Conservation (phyloP, 2,797 vertebrate genomes). For the Phalanger gymnotis region DNA sequence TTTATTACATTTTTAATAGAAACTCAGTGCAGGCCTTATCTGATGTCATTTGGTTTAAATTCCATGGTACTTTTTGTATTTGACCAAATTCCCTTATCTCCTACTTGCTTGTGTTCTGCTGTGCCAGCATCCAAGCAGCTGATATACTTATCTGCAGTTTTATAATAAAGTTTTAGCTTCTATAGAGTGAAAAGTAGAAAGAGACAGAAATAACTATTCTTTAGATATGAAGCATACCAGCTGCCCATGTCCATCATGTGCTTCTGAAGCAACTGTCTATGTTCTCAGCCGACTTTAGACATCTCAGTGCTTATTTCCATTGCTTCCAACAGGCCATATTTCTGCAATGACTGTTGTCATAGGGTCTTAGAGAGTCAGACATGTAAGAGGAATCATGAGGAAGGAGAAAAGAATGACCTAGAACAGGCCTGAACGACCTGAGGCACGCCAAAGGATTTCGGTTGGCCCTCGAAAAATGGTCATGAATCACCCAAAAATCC, state of each 20-base stretch:
- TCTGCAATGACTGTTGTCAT: accelerated
- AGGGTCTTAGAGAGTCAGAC: not conserved
- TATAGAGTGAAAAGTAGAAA: slow-evolving; percentile 66
- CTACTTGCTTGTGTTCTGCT: slow-evolving; percentile 83
- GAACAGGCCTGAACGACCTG: no score
- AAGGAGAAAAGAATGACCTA: not conserved
- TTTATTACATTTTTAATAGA: slow-evolving; percentile 88
- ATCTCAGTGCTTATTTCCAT: slow-evolving; percentile 42
- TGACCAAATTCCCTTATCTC: slow-evolving; percentile 88
- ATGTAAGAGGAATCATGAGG: not conserved
- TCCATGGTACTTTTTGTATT: slow-evolving; percentile 84
- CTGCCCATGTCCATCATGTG: slow-evolving; percentile 46
- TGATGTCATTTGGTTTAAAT: slow-evolving; percentile 86
- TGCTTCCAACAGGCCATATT: not conserved
- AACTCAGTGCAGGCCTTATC: slow-evolving; percentile 84
- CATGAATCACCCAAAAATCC: no score
- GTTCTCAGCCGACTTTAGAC: slow-evolving; percentile 30
- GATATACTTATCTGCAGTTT: slow-evolving; percentile 87
- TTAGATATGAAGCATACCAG: slow-evolving; percentile 77
- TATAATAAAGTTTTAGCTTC: slow-evolving; percentile 86
- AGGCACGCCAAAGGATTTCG: not conserved
- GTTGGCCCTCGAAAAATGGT: no score
- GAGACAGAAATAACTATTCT: slow-evolving; percentile 67
- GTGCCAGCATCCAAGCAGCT: slow-evolving; percentile 81
- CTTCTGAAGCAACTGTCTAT: slow-evolving; percentile 64